Evolutionary conservation across 2,888 invertebrate species (phyloP).

Genomic region (Nysson spinosus): DNA sequence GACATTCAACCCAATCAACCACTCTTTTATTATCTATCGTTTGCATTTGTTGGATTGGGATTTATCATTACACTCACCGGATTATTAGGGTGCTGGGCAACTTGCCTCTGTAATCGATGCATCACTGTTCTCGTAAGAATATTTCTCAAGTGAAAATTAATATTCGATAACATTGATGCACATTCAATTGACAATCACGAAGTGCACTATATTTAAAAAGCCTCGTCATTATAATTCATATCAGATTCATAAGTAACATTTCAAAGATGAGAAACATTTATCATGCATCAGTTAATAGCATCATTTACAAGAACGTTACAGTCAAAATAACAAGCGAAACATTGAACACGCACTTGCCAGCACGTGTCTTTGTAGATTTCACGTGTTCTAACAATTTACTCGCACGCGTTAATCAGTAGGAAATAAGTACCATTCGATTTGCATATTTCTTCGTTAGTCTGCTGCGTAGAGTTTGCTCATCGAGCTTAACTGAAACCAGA

Average conservation of each 20-base stretch:
- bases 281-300: no score
- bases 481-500: conserved; percentile 49
- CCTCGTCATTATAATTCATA: no score
- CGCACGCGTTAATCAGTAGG: conserved; percentile 23
- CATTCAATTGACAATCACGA: no score
- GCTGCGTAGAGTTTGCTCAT: conserved; percentile 19
- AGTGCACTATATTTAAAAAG: no score
- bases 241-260: no score
- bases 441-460: conserved; percentile 13
- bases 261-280: no score
- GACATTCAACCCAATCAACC: conserved; percentile 83
- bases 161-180: background rate
- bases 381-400: background rate
- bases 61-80: conserved; percentile 84
- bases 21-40: conserved; percentile 86
- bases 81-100: conserved; percentile 89
- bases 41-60: conserved; percentile 85
- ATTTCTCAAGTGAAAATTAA: background rate
- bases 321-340: background rate
- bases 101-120: conserved; percentile 86
- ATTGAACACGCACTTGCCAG: background rate
- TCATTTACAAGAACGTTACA: no score
- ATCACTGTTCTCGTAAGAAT: conserved; percentile 83
- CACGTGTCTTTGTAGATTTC: background rate
- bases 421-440: conserved; percentile 28